Evolutionary conservation across 2,113 vertebrate genomes (phyloP).

Genomic region (Anthoscopus minutus): DNA sequence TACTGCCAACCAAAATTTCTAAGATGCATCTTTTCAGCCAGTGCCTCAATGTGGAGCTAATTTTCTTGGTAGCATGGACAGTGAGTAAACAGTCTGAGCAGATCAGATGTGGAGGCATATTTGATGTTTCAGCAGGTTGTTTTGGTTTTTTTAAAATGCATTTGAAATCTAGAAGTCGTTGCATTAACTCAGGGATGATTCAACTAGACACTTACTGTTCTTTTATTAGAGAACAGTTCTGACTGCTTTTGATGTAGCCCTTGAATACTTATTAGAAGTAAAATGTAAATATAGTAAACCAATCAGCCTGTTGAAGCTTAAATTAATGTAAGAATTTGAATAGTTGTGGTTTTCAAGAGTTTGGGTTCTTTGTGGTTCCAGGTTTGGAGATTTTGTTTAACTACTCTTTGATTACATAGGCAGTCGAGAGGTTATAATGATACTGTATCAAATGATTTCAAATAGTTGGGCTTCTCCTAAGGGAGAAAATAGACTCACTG

Average conservation of each 20-base stretch:
- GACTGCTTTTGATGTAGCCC: not conserved
- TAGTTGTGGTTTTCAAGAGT: not conserved
- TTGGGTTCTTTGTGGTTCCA: not conserved
- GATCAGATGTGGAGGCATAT: not conserved
- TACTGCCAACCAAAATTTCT: not conserved
- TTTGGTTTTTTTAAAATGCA: not conserved
- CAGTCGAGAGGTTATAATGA: not conserved
- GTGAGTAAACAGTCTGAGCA: not conserved
- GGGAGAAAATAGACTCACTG: not conserved
- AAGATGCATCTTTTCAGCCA: not conserved
- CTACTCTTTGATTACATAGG: not conserved
- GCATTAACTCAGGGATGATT: not conserved
- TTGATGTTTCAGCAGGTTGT: not conserved
- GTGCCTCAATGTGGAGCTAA: not conserved
- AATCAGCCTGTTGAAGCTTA: not conserved
- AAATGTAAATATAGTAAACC: not conserved
- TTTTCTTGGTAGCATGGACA: accelerated
- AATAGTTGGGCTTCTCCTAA: not conserved
- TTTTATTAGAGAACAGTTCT: not conserved
- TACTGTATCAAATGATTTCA: not conserved
- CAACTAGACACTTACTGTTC: not conserved
- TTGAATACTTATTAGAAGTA: not conserved
- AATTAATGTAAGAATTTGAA: not conserved
- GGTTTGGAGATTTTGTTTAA: not conserved
- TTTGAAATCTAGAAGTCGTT: not conserved